Conservation (phyloP, 1,140 invertebrate species). For the Watersipora subatra region DNA sequence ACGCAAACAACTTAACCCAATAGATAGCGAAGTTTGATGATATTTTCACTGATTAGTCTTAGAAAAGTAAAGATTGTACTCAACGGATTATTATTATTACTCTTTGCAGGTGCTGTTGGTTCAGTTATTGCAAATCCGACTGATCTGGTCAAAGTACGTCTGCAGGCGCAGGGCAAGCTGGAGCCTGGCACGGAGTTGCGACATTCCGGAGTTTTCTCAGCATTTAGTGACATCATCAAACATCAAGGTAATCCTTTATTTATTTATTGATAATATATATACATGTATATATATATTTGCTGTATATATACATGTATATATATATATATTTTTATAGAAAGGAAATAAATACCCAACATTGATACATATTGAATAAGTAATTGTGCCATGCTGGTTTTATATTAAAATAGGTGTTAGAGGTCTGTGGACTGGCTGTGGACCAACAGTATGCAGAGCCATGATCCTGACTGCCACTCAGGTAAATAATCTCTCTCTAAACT, state of each 20-base stretch:
- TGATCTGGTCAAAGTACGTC: constrained; percentile 22
- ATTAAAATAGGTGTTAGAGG: constrained; percentile 8
- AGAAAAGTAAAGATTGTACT: too few relatives aligned
- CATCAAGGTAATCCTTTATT: constrained; percentile 15
- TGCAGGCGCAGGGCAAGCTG: constrained; percentile 19
- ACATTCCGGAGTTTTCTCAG: not conserved
- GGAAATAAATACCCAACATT: too few relatives aligned
- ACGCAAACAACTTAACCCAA: too few relatives aligned
- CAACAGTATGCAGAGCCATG: constrained; percentile 21
- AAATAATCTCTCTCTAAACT: not conserved
- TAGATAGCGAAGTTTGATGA: too few relatives aligned
- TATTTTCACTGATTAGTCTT: too few relatives aligned
- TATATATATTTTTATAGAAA: too few relatives aligned
- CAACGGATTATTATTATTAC: too few relatives aligned
- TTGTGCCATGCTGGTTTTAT: not conserved
- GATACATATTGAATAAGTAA: not conserved
- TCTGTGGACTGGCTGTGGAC: constrained; percentile 19
- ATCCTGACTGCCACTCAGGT: constrained; percentile 22
- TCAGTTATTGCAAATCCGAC: constrained; percentile 24
- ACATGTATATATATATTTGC: too few relatives aligned
- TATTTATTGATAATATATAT: too few relatives aligned
- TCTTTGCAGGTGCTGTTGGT: constrained; percentile 18
- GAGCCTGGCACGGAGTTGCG: not conserved
- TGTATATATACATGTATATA: too few relatives aligned
- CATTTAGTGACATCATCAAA: constrained; percentile 16